These are phyloP conservation scores for Salmo trutta DNA, from an alignment of 2,797 vertebrate species.

Conservation along the genomic window DNA sequence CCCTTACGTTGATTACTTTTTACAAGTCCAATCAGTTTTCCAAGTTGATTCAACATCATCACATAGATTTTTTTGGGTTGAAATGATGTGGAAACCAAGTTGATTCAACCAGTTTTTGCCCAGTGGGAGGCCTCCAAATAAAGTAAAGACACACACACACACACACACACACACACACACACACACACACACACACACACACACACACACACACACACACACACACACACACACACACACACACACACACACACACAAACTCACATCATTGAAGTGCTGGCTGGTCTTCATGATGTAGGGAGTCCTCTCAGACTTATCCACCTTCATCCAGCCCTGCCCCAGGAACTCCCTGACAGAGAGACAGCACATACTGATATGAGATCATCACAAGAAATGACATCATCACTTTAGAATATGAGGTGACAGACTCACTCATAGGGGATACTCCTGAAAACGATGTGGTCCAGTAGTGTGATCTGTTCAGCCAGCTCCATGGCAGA, in stretches of 20 bases:
- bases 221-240: slow-evolving; percentile 40
- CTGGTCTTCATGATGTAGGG: slow-evolving; percentile 98
- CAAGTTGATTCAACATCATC: too few species aligned
- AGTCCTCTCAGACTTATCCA: slow-evolving; percentile 89
- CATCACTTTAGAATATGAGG: not conserved
- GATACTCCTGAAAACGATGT: slow-evolving; percentile 94
- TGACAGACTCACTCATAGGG: slow-evolving; percentile 89
- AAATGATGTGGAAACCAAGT: too few species aligned
- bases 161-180: not conserved
- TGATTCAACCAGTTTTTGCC: too few species aligned
- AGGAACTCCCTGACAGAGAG: slow-evolving; percentile 87
- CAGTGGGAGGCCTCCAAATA: too few species aligned
- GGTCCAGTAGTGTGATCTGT: slow-evolving; percentile 95
- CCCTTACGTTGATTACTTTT: too few species aligned
- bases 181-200: too few species aligned
- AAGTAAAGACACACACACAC: not conserved
- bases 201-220: too few species aligned
- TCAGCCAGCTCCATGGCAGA: slow-evolving; percentile 96
- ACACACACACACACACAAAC: slow-evolving; percentile 63
- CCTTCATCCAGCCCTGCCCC: slow-evolving; percentile 98
- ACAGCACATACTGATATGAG: not conserved
- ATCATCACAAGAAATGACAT: not conserved
- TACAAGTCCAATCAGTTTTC: too few species aligned
- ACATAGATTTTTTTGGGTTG: too few species aligned
- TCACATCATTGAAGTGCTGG: slow-evolving; percentile 95